phyloP scores from a whole-genome alignment of 2,888 invertebrate species.

The Phasia obesa region DNA sequence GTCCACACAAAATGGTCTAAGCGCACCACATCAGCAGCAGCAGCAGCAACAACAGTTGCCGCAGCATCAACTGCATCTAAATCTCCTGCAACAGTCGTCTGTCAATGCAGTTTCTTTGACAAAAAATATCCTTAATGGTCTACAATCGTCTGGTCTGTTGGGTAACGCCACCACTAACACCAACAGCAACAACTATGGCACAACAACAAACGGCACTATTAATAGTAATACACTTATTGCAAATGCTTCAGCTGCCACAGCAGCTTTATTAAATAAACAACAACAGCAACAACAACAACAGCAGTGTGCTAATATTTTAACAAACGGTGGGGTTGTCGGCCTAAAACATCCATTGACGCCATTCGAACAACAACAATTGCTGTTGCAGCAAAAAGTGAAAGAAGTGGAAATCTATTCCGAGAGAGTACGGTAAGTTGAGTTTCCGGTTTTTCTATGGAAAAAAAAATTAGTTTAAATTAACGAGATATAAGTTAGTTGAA shows the following conservation, averaged over 20 bases:
- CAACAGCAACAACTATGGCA: conserved; percentile 59
- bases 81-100: conserved; percentile 53
- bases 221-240: conserved; percentile 62
- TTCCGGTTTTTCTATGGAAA: neutral
- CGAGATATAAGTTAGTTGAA: too few relatives aligned
- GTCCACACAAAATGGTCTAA: conserved; percentile 25
- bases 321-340: conserved; percentile 71
- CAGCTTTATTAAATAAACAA: conserved; percentile 67
- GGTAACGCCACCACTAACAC: conserved; percentile 68
- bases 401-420: conserved; percentile 91
- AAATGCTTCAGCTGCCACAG: conserved; percentile 59
- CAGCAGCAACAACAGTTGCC: conserved; percentile 66
- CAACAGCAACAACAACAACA: conserved; percentile 59
- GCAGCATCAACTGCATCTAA: conserved; percentile 57
- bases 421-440: conserved; percentile 88
- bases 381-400: conserved; percentile 86
- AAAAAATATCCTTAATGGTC: conserved; percentile 64
- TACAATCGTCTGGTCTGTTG: conserved; percentile 66
- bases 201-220: conserved; percentile 20
- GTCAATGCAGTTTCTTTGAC: conserved; percentile 57
- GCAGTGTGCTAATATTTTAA: conserved; percentile 73
- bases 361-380: conserved; percentile 79
- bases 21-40: conserved; percentile 71
- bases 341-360: conserved; percentile 74
- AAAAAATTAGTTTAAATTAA: too few relatives aligned